Conservation (phyloP, 1,140 invertebrate species). For the Ctenoplectra terminalis region DNA sequence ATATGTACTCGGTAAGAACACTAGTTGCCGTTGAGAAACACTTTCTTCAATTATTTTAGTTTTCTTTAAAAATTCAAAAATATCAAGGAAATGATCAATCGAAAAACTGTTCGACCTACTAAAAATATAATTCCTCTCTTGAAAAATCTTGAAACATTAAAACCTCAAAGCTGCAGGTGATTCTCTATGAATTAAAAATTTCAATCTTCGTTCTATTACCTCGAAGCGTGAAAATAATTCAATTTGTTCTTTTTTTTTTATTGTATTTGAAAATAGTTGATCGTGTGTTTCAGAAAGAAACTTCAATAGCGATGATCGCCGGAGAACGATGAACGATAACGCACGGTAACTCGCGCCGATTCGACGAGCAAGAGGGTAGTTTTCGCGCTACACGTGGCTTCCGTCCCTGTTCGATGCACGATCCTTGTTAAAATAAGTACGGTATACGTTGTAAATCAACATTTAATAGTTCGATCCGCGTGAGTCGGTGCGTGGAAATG, state of each 20-base stretch:
- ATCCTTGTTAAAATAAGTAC: not conserved
- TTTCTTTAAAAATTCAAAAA: too few relatives aligned
- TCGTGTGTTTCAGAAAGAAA: too few relatives aligned
- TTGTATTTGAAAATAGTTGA: too few relatives aligned
- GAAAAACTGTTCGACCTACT: too few relatives aligned
- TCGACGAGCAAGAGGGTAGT: not conserved
- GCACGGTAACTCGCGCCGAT: not conserved
- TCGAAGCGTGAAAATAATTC: not conserved
- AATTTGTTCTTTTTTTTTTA: too few relatives aligned
- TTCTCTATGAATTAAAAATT: not conserved
- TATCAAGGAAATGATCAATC: too few relatives aligned
- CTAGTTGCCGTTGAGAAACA: too few relatives aligned
- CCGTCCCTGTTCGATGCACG: not conserved
- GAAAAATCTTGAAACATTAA: not conserved
- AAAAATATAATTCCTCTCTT: not conserved
- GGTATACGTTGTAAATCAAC: slow-evolving; percentile 25
- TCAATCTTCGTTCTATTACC: not conserved
- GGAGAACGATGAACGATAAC: not conserved
- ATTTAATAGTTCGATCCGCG: slow-evolving; percentile 63
- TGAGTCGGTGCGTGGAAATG: slow-evolving; percentile 74
- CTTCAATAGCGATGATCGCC: too few relatives aligned
- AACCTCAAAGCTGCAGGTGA: too few relatives aligned
- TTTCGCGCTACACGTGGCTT: not conserved
- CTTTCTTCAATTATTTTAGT: too few relatives aligned
- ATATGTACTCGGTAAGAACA: not conserved